Evolutionary conservation across 1,140 invertebrate genomes (phyloP).

Genomic region (Caenorhabditis inopinata): DNA sequence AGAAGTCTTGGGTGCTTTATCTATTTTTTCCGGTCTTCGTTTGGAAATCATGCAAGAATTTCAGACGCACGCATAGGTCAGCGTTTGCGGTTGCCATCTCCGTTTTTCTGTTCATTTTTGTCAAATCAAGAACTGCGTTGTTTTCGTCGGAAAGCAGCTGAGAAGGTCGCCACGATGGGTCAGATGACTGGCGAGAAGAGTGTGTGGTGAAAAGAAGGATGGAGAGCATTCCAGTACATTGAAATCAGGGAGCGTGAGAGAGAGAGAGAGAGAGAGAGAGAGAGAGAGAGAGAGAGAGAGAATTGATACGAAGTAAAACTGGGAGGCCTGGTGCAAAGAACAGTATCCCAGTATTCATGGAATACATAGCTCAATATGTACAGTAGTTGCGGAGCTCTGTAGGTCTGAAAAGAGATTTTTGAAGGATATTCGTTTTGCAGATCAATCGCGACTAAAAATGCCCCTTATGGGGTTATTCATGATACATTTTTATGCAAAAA

Average conservation of each 20-base stretch:
- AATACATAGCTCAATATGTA: too few relatives aligned
- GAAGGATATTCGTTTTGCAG: too few relatives aligned
- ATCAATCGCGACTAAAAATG: too few relatives aligned
- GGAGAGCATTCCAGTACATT: neutral
- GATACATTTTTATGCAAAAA: too few relatives aligned
- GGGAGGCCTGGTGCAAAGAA: conserved; percentile 27
- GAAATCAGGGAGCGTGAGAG: too few relatives aligned
- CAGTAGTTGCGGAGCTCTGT: neutral
- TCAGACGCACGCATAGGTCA: neutral
- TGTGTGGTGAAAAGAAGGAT: neutral
- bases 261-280: neutral
- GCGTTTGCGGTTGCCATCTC: conserved; percentile 6
- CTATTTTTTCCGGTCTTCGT: neutral
- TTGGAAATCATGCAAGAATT: neutral
- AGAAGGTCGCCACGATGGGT: neutral
- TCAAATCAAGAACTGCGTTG: conserved; percentile 12
- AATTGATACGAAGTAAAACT: neutral
- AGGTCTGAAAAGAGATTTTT: neutral
- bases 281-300: neutral
- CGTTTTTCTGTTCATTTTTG: neutral
- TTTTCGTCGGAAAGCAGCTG: neutral
- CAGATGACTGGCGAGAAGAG: neutral
- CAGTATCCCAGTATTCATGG: too few relatives aligned
- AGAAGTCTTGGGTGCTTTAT: conserved; percentile 2
- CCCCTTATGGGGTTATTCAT: too few relatives aligned